Percentiles rank a stretch among this genome's conserved stretches.
Evolutionary conservation across 35 echinoderm and acorn worm species (phyloP).

Genomic region (Strongylocentrotus purpuratus): DNA sequence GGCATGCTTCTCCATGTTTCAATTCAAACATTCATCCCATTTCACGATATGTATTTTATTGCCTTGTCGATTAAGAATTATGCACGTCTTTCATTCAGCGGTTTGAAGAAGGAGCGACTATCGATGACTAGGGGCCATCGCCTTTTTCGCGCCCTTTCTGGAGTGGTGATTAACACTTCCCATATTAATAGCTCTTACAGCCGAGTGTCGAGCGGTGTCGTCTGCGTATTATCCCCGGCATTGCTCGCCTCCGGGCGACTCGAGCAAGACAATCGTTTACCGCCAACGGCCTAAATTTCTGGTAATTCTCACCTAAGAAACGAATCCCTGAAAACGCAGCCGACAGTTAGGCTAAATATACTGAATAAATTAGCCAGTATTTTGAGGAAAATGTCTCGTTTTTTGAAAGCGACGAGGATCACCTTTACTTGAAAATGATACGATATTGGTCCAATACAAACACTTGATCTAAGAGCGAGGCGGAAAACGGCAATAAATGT

Average conservation of each 20-base stretch:
- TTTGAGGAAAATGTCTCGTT: slow-evolving; percentile 23
- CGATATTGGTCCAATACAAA: slow-evolving; percentile 45
- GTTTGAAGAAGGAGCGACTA: slow-evolving; percentile 29
- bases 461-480: slow-evolving; percentile 21
- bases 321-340: neutral
- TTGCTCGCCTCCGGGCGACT: slow-evolving; percentile 31
- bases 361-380: slow-evolving; percentile 26
- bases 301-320: slow-evolving; percentile 26
- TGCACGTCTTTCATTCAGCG: neutral
- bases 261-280: slow-evolving; percentile 39
- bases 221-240: slow-evolving; percentile 29
- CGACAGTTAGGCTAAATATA: slow-evolving; percentile 38
- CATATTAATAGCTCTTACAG: slow-evolving; percentile 37
- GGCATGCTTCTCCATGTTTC: neutral
- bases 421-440: slow-evolving; percentile 40
- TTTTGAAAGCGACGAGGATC: slow-evolving; percentile 5
- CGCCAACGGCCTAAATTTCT: slow-evolving; percentile 41
- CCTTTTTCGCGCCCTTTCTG: slow-evolving; percentile 10
- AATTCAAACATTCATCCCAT: slow-evolving; percentile 13
- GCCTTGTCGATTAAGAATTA: neutral
- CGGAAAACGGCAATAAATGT: slow-evolving; percentile 38
- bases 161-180: slow-evolving; percentile 45
- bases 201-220: slow-evolving; percentile 12
- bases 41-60: neutral
- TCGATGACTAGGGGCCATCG: neutral